Percentiles rank a stretch among this genome's conserved stretches.
These are phyloP conservation scores for Propithecus coquereli DNA, from an alignment of 2,113 vertebrate species.

Conservation along the genomic window DNA sequence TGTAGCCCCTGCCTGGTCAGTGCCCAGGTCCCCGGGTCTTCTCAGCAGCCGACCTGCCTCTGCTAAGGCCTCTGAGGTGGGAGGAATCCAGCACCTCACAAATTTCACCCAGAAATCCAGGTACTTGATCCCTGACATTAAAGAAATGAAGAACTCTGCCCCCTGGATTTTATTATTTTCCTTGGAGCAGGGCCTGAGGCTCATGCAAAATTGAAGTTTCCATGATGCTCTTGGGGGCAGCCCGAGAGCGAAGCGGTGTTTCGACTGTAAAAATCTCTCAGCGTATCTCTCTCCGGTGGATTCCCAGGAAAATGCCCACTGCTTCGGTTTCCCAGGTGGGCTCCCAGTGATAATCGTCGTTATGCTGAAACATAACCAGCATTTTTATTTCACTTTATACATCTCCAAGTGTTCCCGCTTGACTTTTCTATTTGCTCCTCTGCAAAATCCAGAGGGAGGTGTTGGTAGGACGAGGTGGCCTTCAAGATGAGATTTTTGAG, in stretches of 20 bases:
- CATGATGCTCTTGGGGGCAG: background rate
- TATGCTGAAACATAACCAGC: background rate
- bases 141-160: background rate
- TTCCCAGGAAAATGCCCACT: background rate
- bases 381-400: background rate
- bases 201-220: background rate
- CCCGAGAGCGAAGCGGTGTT: background rate
- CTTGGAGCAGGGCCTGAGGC: background rate
- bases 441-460: background rate
- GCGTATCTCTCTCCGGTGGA: background rate
- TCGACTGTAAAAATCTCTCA: background rate
- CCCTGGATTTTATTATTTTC: constrained; percentile 18
- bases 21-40: background rate
- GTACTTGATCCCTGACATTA: background rate
- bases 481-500: background rate
- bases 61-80: background rate
- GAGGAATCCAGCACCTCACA: background rate
- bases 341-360: background rate
- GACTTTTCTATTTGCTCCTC: background rate
- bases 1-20: background rate
- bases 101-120: background rate
- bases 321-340: background rate
- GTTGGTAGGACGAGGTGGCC: background rate
- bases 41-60: background rate
- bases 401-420: background rate